Percentiles rank a stretch among this genome's conserved stretches.
phyloP scores from a whole-genome alignment of 2,888 invertebrate species.

The Microdon myrmicae region DNA sequence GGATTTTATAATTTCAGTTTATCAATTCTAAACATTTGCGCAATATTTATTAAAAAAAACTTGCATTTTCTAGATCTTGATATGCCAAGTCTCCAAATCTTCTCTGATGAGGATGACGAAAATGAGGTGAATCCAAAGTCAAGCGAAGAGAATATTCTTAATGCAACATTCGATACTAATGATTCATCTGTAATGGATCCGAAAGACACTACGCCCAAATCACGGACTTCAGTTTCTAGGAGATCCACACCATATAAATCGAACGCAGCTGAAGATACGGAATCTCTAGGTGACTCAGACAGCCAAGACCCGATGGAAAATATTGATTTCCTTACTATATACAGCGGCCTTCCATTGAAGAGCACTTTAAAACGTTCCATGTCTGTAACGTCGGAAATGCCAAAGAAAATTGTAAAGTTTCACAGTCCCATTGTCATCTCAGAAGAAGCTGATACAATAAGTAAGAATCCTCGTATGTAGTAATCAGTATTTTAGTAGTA shows the following conservation, averaged over 20 bases:
- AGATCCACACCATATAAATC: constrained; percentile 57
- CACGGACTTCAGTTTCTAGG: constrained; percentile 40
- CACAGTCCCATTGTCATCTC: too few species aligned
- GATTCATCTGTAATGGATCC: constrained; percentile 21
- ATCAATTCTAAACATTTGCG: too few species aligned
- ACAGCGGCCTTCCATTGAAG: constrained; percentile 42
- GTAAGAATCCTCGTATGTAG: neutral
- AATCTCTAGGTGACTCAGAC: constrained; percentile 4
- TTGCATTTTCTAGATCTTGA: constrained; percentile 11
- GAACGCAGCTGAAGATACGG: constrained; percentile 9
- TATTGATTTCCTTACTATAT: constrained; percentile 39
- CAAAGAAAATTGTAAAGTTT: constrained; percentile 57
- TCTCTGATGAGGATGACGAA: constrained; percentile 28
- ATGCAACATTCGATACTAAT: constrained; percentile 21
- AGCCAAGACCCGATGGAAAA: neutral
- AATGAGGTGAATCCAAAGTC: constrained; percentile 6
- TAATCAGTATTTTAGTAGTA: neutral
- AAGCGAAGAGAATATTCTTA: neutral
- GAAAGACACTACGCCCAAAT: neutral
- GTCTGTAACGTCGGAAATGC: constrained; percentile 53
- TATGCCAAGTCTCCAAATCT: constrained; percentile 38
- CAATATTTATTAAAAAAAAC: too few species aligned
- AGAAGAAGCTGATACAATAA: too few species aligned
- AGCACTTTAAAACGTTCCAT: constrained; percentile 59
- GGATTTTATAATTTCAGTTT: too few species aligned